Conservation (phyloP, 2,113 vertebrate genomes). For the Pipa parva region DNA sequence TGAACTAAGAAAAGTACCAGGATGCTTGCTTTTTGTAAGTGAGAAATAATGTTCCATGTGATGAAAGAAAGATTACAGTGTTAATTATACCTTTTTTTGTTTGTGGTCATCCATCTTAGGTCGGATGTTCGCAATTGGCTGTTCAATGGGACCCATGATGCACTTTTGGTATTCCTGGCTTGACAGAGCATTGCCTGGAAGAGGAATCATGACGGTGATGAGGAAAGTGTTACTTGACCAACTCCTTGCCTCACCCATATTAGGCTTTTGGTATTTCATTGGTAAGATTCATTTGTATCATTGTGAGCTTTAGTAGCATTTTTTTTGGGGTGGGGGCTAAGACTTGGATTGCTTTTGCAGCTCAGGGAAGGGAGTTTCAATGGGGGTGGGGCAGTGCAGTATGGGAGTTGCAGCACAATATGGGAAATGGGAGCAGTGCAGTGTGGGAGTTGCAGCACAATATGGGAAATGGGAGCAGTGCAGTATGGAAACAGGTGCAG, state of each 20-base stretch:
- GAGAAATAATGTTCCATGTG: too few species aligned
- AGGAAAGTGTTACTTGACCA: conserved; percentile 72
- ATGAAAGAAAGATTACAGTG: background rate
- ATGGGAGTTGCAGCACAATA: too few species aligned
- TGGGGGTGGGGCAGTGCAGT: too few species aligned
- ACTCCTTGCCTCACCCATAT: conserved; percentile 59
- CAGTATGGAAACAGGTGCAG: too few species aligned
- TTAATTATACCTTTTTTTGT: background rate
- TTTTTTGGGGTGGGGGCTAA: too few species aligned
- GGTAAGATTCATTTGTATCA: conserved; percentile 52
- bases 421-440: too few species aligned
- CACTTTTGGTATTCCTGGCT: conserved; percentile 74
- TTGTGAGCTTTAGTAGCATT: too few species aligned
- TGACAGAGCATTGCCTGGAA: conserved; percentile 58
- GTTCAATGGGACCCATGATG: conserved; percentile 63
- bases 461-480: too few species aligned
- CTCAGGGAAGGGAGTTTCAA: too few species aligned
- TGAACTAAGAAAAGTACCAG: background rate
- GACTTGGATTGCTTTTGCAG: too few species aligned
- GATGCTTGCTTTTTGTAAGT: background rate
- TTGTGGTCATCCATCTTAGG: background rate
- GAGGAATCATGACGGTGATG: conserved; percentile 52
- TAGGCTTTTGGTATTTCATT: conserved; percentile 70
- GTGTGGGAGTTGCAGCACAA: too few species aligned
- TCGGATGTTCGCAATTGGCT: conserved; percentile 66